Evolutionary conservation across 2,113 vertebrate genomes (phyloP), one percentile per base, ranked within the genome.

Genomic region (Anser brachyrhynchus): DNA sequence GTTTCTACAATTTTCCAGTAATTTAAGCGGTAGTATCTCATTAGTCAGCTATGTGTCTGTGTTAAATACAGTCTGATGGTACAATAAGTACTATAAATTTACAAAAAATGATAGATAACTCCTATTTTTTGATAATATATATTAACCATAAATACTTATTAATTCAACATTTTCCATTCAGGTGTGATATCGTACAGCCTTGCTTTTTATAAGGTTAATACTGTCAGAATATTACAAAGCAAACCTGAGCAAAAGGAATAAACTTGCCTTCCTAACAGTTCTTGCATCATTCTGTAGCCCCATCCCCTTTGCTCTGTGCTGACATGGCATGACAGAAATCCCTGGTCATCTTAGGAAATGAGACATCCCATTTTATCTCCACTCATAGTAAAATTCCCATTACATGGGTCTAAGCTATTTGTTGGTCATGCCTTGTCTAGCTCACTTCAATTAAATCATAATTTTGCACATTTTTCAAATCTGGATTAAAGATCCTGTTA

Each of bases 381-480:
- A 4, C 13, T 54, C 23, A 21, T 49, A 49, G 19, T 58, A 76
- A 93, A 93, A 64, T 61, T 95, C 20, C 43, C 51, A 31, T 80
- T 92, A 61, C 18, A 64, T 8, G 57, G 25, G 26, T 77, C 65
- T 77, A 92, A 89, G 31, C 13, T 5, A 13, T 92, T 95, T 89
- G 11, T 81, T 87, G 61, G 54, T 74, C 80, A 81, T 65, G 67
- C 22, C 31, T 94, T 96, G 26, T 79, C 61, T 77, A 84, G 13
- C 25, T 94, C 1, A 0, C 31, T 86, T 70, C 65, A 79, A 89
- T 88, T 88, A 92, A 93, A 89, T 92, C 17, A 92, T 90, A 92
- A 90, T 94, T 92, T 91, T 71, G 6, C 44, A 83, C n/a, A 62
- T 74, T 95, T 92, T 91, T 51, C 55, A 93, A 94, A 94, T 71